A percentile compares a stretch with the other conserved stretches of the same genome.
Conservation (phyloP, 1,140 invertebrate species). For the Paramacrobiotus metropolitanus region DNA sequence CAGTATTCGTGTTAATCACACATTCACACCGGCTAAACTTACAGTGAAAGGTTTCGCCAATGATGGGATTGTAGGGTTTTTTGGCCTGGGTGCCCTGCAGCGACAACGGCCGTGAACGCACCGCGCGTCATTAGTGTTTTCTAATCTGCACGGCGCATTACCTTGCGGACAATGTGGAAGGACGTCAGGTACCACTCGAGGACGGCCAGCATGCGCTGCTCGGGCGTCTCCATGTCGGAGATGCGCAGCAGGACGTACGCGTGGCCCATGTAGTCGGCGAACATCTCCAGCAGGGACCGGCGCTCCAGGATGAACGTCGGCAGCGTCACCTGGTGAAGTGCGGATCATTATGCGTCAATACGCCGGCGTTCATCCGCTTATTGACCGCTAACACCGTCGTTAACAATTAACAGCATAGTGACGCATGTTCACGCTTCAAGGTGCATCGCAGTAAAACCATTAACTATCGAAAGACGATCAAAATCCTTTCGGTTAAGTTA, state of each 20-base stretch:
- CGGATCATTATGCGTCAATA: no score
- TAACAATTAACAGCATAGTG: no score
- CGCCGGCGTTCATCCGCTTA: no score
- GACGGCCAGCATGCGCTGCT: conserved; percentile 26
- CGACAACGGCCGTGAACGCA: no score
- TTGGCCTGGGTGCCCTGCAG: conserved; percentile 28
- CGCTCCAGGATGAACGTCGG: conserved; percentile 32
- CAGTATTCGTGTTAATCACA: no score
- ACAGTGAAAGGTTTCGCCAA: conserved; percentile 33
- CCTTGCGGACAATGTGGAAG: conserved; percentile 28
- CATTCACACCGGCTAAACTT: no score
- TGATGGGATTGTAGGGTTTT: conserved; percentile 34
- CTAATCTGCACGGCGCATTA: conserved; percentile 13
- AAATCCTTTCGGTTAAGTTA: no score
- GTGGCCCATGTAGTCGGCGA: conserved; percentile 23
- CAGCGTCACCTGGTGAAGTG: conserved; percentile 22
- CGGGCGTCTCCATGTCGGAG: conserved; percentile 16
- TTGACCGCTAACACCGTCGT: no score
- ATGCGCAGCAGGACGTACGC: conserved; percentile 17
- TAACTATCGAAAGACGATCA: no score
- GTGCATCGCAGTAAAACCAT: no score
- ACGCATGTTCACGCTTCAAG: no score
- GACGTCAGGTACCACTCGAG: conserved; percentile 28
- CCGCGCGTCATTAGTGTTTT: no score
- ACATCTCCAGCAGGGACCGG: conserved; percentile 31